Percentiles rank a stretch among this genome's conserved stretches.
Evolutionary conservation across 1,140 invertebrate species (phyloP).

Genomic region (Drosophila takahashii): DNA sequence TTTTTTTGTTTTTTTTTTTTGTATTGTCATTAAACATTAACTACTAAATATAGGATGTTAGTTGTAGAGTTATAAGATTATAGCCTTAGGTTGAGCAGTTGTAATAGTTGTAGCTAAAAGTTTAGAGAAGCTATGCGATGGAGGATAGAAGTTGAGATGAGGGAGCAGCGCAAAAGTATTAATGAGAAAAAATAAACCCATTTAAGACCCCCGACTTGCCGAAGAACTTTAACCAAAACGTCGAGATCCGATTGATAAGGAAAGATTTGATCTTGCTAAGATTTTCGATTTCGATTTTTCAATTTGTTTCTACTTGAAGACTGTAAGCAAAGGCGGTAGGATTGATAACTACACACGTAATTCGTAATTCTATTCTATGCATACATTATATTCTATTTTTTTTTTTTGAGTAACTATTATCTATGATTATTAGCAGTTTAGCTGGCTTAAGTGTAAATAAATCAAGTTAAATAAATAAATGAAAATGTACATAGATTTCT

Average conservation of each 20-base stretch:
- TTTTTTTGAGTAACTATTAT: slow-evolving; percentile 40
- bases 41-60: slow-evolving; percentile 48
- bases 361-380: slow-evolving; percentile 16
- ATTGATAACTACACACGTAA: slow-evolving; percentile 52
- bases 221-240: slow-evolving; percentile 73
- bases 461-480: slow-evolving; percentile 55
- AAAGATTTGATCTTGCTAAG: slow-evolving; percentile 66
- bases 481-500: slow-evolving; percentile 63
- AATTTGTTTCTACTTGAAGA: slow-evolving; percentile 79
- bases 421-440: slow-evolving; percentile 29
- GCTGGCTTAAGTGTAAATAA: slow-evolving; percentile 70
- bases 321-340: slow-evolving; percentile 75
- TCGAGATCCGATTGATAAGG: slow-evolving; percentile 55
- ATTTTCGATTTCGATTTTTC: slow-evolving; percentile 40
- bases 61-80: slow-evolving; percentile 22
- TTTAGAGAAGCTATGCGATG: slow-evolving; percentile 77
- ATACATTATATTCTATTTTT: slow-evolving; percentile 22
- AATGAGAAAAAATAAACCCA: slow-evolving; percentile 23
- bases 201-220: slow-evolving; percentile 31
- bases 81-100: slow-evolving; percentile 26
- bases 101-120: slow-evolving; percentile 74
- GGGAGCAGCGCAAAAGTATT: slow-evolving; percentile 70
- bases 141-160: background rate
- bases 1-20: slow-evolving; percentile 42
- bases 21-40: slow-evolving; percentile 1